phyloP scores from a whole-genome alignment of 1,140 invertebrate species.

The Bombus haemorrhoidalis region DNA sequence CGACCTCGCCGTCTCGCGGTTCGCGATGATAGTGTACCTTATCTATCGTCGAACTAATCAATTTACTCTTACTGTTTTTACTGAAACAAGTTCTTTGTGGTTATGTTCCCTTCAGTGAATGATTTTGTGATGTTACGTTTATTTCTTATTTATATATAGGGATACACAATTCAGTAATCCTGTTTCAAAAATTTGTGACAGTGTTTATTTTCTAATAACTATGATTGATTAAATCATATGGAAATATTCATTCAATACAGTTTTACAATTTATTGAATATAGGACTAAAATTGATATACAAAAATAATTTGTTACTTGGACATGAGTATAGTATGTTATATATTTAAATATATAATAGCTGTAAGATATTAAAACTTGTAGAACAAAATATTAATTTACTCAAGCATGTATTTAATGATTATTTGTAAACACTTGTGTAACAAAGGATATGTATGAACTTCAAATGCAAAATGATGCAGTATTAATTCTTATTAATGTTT shows the following conservation, averaged over 20 bases:
- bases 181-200: background rate
- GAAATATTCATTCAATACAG: background rate
- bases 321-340: background rate
- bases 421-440: background rate
- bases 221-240: background rate
- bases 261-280: background rate
- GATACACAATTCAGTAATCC: background rate
- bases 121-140: slow-evolving; percentile 9
- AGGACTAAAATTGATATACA: background rate
- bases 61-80: slow-evolving; percentile 2
- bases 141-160: background rate
- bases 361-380: no score
- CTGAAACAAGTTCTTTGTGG: slow-evolving; percentile 41
- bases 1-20: slow-evolving; percentile 61
- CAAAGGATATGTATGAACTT: background rate
- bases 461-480: background rate
- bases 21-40: slow-evolving; percentile 69
- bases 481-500: slow-evolving; percentile 9
- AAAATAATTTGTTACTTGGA: background rate
- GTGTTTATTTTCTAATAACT: background rate
- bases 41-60: slow-evolving; percentile 69
- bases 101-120: slow-evolving; percentile 43
- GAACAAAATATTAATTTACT: background rate
- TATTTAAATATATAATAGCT: background rate
- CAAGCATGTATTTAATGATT: background rate